Percentiles rank a stretch among this genome's conserved stretches.
Evolutionary conservation across 1,140 invertebrate genomes (phyloP).

Genomic region (Drosophila cardini): DNA sequence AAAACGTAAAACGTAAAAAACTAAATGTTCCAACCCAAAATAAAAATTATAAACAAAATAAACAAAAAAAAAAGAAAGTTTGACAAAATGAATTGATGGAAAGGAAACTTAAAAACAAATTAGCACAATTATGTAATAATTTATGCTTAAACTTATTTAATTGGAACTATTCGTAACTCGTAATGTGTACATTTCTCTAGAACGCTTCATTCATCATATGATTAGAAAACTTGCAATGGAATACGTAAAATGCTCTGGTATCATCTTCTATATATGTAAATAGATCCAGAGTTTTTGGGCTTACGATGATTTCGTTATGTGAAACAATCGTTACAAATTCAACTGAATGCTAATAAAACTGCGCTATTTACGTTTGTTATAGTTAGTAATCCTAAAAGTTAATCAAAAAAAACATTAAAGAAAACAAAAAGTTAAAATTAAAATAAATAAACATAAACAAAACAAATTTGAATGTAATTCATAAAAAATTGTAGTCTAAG

Average conservation of each 20-base stretch:
- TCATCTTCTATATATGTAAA: constrained; percentile 38
- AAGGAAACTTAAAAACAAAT: constrained; percentile 51
- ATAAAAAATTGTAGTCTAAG: constrained; percentile 63
- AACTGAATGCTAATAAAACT: constrained; percentile 43
- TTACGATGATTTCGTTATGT: constrained; percentile 47
- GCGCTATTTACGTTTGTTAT: constrained; percentile 61
- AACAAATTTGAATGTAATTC: constrained; percentile 75
- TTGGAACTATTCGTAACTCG: constrained; percentile 52
- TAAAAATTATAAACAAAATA: constrained; percentile 4
- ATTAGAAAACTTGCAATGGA: constrained; percentile 59
- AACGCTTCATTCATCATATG: constrained; percentile 55
- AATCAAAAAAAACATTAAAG: constrained; percentile 25
- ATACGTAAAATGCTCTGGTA: constrained; percentile 64
- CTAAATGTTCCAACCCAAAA: constrained; percentile 52
- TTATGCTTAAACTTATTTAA: constrained; percentile 76
- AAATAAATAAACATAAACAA: constrained; percentile 31
- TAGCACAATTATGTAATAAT: constrained; percentile 81
- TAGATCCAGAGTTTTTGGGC: constrained; percentile 40
- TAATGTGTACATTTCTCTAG: constrained; percentile 67
- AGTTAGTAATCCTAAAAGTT: constrained; percentile 47
- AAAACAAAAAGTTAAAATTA: constrained; percentile 3
- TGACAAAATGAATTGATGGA: constrained; percentile 17
- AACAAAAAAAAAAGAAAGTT: constrained; percentile 18
- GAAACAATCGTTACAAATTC: constrained; percentile 29
- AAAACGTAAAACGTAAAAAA: constrained; percentile 71